Conservation (phyloP, 2,888 invertebrate species). For the Chirona hameri region DNA sequence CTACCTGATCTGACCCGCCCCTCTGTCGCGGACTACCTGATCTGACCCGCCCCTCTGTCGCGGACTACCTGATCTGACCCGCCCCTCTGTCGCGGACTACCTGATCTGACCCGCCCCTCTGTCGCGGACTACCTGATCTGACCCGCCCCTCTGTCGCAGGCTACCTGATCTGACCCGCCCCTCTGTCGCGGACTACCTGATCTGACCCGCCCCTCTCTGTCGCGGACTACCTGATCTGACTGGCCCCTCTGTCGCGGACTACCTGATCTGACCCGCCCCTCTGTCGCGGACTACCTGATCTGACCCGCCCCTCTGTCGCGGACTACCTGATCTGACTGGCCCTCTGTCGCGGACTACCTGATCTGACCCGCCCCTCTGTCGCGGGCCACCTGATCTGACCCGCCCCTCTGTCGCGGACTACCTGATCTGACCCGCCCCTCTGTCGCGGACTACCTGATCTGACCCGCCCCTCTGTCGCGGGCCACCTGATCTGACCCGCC, state of each 20-base stretch:
- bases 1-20: conserved; percentile 10
- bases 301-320: background rate
- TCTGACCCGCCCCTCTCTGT: no score
- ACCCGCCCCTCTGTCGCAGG: conserved; percentile 45
- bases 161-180: conserved; percentile 55
- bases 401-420: background rate
- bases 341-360: background rate
- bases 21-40: conserved; percentile 2
- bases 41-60: background rate
- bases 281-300: conserved; percentile 2
- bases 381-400: background rate
- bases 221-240: background rate
- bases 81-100: background rate
- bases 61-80: conserved; percentile 2
- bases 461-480: background rate
- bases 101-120: no score
- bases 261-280: no score
- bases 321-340: background rate
- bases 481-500: conserved; percentile 5
- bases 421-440: no score
- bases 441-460: conserved; percentile 2
- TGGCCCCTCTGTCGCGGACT: background rate
- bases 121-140: conserved; percentile 2
- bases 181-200: conserved; percentile 2
- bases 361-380: background rate